Evolutionary conservation across 2,797 vertebrate species (phyloP), one percentile per base, ranked within the genome.

Genomic region (Gallirallus australis): DNA sequence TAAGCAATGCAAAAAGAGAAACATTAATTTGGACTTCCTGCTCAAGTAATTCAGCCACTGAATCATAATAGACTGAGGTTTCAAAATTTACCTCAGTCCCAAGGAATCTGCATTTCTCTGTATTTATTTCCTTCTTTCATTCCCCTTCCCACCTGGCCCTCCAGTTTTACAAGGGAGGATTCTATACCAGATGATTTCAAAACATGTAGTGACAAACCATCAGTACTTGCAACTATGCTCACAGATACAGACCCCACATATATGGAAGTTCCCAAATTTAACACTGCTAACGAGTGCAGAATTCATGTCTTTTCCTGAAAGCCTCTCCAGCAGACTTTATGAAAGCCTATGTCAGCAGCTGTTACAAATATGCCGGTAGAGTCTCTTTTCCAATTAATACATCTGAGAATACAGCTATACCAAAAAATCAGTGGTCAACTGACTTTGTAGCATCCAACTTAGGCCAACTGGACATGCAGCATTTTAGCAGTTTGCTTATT

Each of bases 21-120:
- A 87, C 18, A 66, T 81, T 86, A 88, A 91, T 87, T 94, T 76
- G 60, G 37, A 79, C 82, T 94, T 96, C 89, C 82, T 80, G 73
- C 56, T 90, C 48, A 42, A 76, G 31, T 60, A 95, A 94, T 93
- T 84, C 45, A 82, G 80, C 31, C 71, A 91, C n/a, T 88, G 66
- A 94, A 85, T 82, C 73, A 75, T 1, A 59, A 59, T 35, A 91
- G 47, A 83, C 10, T 19, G 15, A 79, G 66, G 28, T 59, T 93
- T 90, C 83, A 83, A 59, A 94, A 92, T 89, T 61, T 76, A 94
- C 52, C 28, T 70, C 78, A 56, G n/a, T 56, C 59, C 24, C 35
- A 70, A 64, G 20, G 47, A 90, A 93, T 86, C 7, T 53, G 39
- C 75, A 63, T 27, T 86, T 82, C 60, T 68, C 31, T 90, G 73